phyloP scores from a whole-genome alignment of 2,797 vertebrate genomes.

The Rhinoraja longicauda region DNA sequence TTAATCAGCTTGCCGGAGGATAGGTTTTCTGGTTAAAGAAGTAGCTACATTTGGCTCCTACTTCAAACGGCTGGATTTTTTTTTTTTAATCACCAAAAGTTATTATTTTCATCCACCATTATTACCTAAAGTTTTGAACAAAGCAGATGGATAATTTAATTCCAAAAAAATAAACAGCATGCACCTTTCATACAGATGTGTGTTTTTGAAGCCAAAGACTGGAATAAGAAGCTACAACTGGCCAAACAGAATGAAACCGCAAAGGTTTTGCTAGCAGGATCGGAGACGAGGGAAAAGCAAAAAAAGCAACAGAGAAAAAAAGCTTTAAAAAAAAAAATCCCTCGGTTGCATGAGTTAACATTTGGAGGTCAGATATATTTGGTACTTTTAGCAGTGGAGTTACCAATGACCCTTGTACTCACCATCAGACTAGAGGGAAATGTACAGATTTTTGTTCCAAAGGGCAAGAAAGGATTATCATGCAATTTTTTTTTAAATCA shows the following conservation, averaged over 20 bases:
- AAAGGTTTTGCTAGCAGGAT: background rate
- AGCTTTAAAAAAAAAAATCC: background rate
- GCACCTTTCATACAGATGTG: background rate
- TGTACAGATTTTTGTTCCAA: background rate
- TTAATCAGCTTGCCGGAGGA: background rate
- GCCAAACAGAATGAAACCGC: background rate
- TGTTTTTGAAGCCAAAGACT: background rate
- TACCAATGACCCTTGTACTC: background rate
- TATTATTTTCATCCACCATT: background rate
- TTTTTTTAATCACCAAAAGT: too few species aligned
- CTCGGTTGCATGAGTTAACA: background rate
- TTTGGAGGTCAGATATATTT: background rate
- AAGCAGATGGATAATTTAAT: background rate
- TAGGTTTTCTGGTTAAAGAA: background rate
- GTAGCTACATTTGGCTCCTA: background rate
- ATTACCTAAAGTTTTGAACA: background rate
- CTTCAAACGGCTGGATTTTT: background rate
- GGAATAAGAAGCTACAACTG: background rate
- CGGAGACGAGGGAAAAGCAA: background rate
- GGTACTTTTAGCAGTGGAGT: background rate
- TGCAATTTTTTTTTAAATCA: background rate
- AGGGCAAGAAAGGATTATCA: background rate
- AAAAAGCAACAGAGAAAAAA: background rate
- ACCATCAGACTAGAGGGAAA: background rate
- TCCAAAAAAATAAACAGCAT: background rate